Evolutionary conservation across 2,113 vertebrate species (phyloP), one percentile per base, ranked within the genome.

Genomic region (Oenanthe oenanthe): DNA sequence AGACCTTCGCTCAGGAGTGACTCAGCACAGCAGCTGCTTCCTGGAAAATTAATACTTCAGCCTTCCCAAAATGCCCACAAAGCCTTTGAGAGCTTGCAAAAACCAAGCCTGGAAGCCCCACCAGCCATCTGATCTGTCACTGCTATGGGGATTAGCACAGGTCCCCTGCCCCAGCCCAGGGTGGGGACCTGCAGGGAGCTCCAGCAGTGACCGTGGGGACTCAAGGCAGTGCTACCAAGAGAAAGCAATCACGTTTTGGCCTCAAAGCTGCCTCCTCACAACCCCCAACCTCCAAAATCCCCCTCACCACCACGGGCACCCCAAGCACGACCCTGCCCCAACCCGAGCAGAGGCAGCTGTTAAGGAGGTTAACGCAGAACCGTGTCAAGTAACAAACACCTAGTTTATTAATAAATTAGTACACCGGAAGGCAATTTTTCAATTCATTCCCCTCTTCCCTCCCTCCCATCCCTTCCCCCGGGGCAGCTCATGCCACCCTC

Each of bases 371-470:
- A 94, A 96, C 36, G 5, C 88, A 81, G 93, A 91, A 88, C 72
- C 76, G 2, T 97, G 93, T 97, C 96, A 96, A 94, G 95, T 98
- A 98, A 98, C 97, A 98, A 98, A 98, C 98, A 98, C 96, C 98
- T 98, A 98, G 96, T 98, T 98, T 98, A 98, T 98, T 98, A 98
- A 98, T 98, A 98, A 98, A 98, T 98, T 98, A 98, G 98, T 98
- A 98, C 96, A 98, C 93, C 95, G 92, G 97, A 98, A 98, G 98
- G 98, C 98, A 98, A 98, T 97, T 97, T 98, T 94, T 97, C 89
- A 91, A 87, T 95, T 96, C 88, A 80, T 91, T 92, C 45, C 95
- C 96, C 87, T 93, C 86, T 93, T 51, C 38, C 88, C 95, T 93
- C 45, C 74, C 80, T 91, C 92, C 91, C 94, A 96, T 89, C 93